These are phyloP conservation scores for Oryctes rhinoceros DNA, from an alignment of 1,140 invertebrate species.

Conservation along the genomic window DNA sequence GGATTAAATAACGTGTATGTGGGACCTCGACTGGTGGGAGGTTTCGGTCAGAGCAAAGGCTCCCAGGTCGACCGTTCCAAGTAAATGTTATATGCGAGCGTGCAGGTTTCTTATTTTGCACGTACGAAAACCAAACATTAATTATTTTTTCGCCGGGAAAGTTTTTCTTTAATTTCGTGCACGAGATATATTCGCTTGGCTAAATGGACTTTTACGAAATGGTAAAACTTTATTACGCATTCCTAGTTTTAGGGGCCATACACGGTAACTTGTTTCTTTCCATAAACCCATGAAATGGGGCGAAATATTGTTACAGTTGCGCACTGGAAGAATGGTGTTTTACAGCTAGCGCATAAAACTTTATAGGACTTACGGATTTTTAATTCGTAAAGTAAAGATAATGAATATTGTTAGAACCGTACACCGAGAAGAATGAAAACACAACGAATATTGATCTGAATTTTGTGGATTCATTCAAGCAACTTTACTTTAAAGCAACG, in stretches of 20 bases:
- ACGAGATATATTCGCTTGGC: not conserved
- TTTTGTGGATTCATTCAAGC: too few species aligned
- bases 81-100: constrained; percentile 32
- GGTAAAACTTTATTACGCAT: not conserved
- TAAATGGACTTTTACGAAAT: not conserved
- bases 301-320: too few species aligned
- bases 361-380: too few species aligned
- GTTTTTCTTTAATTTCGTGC: constrained; percentile 14
- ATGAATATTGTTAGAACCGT: too few species aligned
- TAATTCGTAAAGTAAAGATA: too few species aligned
- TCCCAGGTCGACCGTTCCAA: constrained; percentile 20
- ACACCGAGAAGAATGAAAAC: too few species aligned
- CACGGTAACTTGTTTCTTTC: too few species aligned
- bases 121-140: constrained; percentile 34
- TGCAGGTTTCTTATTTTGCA: constrained; percentile 33
- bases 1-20: constrained; percentile 58
- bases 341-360: too few species aligned
- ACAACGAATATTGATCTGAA: too few species aligned
- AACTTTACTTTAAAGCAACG: too few species aligned
- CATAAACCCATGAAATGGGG: too few species aligned
- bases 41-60: not conserved
- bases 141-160: constrained; percentile 10
- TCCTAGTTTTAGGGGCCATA: not conserved
- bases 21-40: constrained; percentile 4
- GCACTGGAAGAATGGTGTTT: too few species aligned